These are phyloP conservation scores for Sylvia atricapilla DNA, from an alignment of 2,113 vertebrate species.

Conservation along the genomic window DNA sequence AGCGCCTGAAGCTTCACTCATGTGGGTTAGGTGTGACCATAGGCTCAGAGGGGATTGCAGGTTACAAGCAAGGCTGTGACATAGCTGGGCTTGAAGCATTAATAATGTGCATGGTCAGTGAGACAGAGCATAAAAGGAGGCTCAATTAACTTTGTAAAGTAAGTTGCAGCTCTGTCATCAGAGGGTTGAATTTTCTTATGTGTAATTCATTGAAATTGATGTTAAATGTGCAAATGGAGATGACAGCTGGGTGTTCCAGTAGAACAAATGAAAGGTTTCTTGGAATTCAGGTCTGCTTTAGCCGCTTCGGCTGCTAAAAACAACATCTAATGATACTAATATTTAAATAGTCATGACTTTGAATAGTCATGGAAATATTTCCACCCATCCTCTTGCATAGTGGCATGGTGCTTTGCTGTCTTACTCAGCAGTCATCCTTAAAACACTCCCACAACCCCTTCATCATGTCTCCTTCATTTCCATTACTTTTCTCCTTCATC, in stretches of 20 bases:
- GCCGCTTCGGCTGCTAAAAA: neutral
- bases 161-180: constrained; percentile 49
- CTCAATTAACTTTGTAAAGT: constrained; percentile 28
- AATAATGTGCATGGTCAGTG: constrained; percentile 1
- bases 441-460: neutral
- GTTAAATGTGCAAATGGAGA: constrained; percentile 2
- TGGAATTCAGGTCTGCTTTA: constrained; percentile 28
- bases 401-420: neutral
- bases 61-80: neutral
- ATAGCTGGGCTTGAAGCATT: neutral
- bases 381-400: neutral
- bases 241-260: neutral
- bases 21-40: neutral
- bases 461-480: neutral
- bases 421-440: neutral
- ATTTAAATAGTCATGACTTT: constrained; percentile 4
- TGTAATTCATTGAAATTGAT: constrained; percentile 6
- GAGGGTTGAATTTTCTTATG: neutral
- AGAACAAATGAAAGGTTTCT: constrained; percentile 12
- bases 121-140: constrained; percentile 9
- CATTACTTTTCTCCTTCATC: neutral
- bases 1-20: neutral
- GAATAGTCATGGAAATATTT: neutral
- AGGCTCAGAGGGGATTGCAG: neutral
- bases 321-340: neutral